Evolutionary conservation across 1,140 invertebrate species (phyloP).

Genomic region (Lineus longissimus): DNA sequence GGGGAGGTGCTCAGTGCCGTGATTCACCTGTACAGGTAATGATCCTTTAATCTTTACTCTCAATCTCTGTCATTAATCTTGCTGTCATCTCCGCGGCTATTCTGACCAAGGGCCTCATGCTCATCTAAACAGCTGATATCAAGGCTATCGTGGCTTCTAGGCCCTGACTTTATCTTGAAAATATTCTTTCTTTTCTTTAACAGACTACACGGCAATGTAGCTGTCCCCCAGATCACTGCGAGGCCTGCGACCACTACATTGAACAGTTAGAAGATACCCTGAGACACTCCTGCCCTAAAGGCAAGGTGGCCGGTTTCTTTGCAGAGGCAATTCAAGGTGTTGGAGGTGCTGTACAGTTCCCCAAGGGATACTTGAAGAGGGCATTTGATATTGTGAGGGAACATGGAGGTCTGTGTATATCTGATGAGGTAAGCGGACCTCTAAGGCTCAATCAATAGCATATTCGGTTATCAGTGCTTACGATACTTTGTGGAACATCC

Average conservation of each 20-base stretch:
- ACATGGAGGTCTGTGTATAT: conserved; percentile 81
- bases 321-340: conserved; percentile 94
- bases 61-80: neutral
- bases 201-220: conserved; percentile 62
- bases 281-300: conserved; percentile 69
- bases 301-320: conserved; percentile 79
- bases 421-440: conserved; percentile 84
- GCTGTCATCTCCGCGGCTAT: too few species aligned
- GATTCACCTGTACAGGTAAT: conserved; percentile 79
- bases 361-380: conserved; percentile 79
- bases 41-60: too few species aligned
- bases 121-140: too few species aligned
- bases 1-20: conserved; percentile 81
- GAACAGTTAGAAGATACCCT: conserved; percentile 77
- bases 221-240: conserved; percentile 65
- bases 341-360: conserved; percentile 86
- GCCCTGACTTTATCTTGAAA: too few species aligned
- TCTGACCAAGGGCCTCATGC: too few species aligned
- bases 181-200: too few species aligned
- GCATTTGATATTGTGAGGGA: conserved; percentile 74
- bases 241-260: conserved; percentile 74
- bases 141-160: too few species aligned
- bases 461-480: too few species aligned
- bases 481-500: too few species aligned
- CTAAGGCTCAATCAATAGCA: too few species aligned